These are phyloP conservation scores for Drosophila cognata DNA, from an alignment of 2,888 invertebrate genomes.

Conservation along the genomic window DNA sequence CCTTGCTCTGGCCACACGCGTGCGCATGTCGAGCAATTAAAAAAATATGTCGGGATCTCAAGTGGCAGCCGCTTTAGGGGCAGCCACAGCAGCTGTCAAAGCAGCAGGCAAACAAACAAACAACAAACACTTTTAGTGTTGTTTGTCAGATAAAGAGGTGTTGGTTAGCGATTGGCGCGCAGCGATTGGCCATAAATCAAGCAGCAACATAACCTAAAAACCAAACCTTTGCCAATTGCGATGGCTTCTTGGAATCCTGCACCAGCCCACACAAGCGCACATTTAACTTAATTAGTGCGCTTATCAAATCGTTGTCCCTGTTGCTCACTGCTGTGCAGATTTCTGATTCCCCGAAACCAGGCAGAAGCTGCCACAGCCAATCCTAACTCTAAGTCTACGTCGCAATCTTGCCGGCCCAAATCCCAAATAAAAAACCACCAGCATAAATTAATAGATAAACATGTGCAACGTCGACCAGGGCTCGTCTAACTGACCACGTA, in stretches of 20 bases:
- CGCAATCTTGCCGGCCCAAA: conserved; percentile 61
- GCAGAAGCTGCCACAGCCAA: conserved; percentile 13
- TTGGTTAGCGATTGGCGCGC: conserved; percentile 24
- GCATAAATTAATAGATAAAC: conserved; percentile 83
- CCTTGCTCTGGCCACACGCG: conserved; percentile 44
- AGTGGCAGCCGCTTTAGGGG: conserved; percentile 35
- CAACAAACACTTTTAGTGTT: conserved; percentile 56
- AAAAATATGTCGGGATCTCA: conserved; percentile 40
- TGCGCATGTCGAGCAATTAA: conserved; percentile 51
- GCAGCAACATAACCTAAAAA: conserved; percentile 17
- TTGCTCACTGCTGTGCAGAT: conserved; percentile 61
- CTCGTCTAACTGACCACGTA: conserved; percentile 50
- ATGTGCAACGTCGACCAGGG: conserved; percentile 42
- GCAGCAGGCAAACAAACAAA: conserved; percentile 24
- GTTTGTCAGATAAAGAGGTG: conserved; percentile 60
- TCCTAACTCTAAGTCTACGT: conserved; percentile 29
- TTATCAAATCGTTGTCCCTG: conserved; percentile 66
- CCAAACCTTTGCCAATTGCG: conserved; percentile 42
- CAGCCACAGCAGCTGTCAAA: conserved; percentile 45
- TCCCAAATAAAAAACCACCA: conserved; percentile 62
- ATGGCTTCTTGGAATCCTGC: conserved; percentile 18
- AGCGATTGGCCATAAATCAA: conserved; percentile 35
- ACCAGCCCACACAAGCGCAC: conserved; percentile 57
- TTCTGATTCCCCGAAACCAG: conserved; percentile 53
- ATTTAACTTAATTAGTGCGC: conserved; percentile 76